Evolutionary conservation across 2,797 vertebrate genomes (phyloP).

Genomic region (Setipinna tenuifilis): DNA sequence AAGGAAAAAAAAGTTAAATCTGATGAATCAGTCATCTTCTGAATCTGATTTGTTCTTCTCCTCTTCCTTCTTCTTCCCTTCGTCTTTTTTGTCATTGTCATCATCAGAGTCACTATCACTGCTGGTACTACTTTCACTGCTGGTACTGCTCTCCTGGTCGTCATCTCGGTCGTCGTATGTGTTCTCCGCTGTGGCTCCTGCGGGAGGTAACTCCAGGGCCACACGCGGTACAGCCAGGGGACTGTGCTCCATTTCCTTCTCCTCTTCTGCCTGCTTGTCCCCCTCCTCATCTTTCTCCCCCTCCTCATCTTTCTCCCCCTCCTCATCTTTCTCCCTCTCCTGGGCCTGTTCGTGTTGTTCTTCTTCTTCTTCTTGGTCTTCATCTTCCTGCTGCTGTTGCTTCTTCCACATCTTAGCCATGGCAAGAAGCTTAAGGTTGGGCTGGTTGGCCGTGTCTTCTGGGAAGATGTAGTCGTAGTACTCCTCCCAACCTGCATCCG

Average conservation of each 20-base stretch:
- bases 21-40: neutral
- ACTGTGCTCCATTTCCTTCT: slow-evolving; percentile 13
- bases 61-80: neutral
- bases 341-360: slow-evolving; percentile 46
- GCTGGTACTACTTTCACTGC: slow-evolving; percentile 35
- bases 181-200: slow-evolving; percentile 21
- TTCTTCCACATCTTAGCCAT: slow-evolving; percentile 99
- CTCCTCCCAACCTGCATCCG: slow-evolving; percentile 97
- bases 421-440: slow-evolving; percentile 95
- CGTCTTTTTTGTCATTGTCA: neutral
- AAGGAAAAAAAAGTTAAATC: neutral
- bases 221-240: neutral
- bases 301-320: slow-evolving; percentile 27
- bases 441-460: slow-evolving; percentile 96
- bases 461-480: slow-evolving; percentile 99
- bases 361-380: slow-evolving; percentile 65
- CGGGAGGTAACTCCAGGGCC: slow-evolving; percentile 3
- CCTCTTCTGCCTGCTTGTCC: neutral
- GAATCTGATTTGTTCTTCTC: neutral
- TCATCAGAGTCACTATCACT: slow-evolving; percentile 45
- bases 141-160: neutral
- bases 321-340: slow-evolving; percentile 55
- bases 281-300: slow-evolving; percentile 53
- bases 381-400: slow-evolving; percentile 82
- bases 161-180: slow-evolving; percentile 61